Base-by-base conservation (phyloP, 2,113 vertebrate species). In the Rhinoptilus africanus region DNA sequence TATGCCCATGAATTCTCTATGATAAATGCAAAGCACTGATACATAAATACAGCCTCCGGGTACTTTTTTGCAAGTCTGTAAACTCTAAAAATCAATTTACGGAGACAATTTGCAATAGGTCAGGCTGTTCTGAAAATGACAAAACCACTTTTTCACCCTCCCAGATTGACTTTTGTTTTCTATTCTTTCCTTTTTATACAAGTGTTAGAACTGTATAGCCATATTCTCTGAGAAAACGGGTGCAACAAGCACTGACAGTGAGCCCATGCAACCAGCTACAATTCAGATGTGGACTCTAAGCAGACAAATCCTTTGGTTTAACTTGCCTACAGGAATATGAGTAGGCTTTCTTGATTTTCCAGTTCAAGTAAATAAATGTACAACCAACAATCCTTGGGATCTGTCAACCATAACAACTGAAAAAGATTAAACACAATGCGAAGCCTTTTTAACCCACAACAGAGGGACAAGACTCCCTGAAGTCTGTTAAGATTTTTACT, bases 301-400 rank as follows among this genome's bases (percentile, higher is more conserved):
- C 17, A 48, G 21, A 47, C 22, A 35, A 80, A 77, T 35, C 18
- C 26, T 62, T 85, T 57, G 9, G 37, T 45, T 89, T 85, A 56
- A 66, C 21, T 51, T 82, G 9, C 39, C 23, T 50, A n/a, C 2
- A 12, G 17, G n/a, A 91, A 53, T 9, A 30, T 1, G 22, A 89
- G 34, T 21, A 86, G 50, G 9, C 34, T 85, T 89, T 41, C 77
- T 67, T 27, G 17, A 88, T 79, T 92, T 90, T 94, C 69, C 48
- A 72, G 56, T 59, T 41, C n/a, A 78, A 87, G 22, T 35, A 94
- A 77, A 48, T 39, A 51, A 67, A 75, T 3, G 16, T 18, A 30
- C 45, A 83, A n/a, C 24, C 32, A 72, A 20, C 39, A 85, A 50
- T 39, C 51, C 53, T n/a, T 39, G 23, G 85, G 86, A 88, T 20